Percentiles rank a stretch among this genome's conserved stretches.
Conservation (phyloP, 2,888 invertebrate genomes). For the Agrotis exclamationis region DNA sequence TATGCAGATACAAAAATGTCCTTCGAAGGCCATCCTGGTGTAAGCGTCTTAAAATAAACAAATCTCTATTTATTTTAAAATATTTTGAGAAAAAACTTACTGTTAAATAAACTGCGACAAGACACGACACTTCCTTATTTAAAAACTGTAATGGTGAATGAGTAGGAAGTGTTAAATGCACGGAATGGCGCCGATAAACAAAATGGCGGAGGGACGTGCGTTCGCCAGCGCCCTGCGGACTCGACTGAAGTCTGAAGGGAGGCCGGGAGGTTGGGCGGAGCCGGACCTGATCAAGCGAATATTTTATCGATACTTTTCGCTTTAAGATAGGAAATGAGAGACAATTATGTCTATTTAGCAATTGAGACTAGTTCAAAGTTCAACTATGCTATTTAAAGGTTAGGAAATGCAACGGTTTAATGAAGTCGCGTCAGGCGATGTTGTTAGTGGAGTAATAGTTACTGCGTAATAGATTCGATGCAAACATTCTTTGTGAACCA, state of each 20-base stretch:
- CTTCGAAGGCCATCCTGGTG: constrained; percentile 61
- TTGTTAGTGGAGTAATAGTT: neutral
- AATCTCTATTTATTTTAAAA: constrained; percentile 7
- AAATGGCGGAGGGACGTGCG: constrained; percentile 76
- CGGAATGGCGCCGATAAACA: constrained; percentile 79
- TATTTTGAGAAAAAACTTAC: constrained; percentile 42
- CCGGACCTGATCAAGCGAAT: constrained; percentile 63
- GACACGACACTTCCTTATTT: constrained; percentile 36
- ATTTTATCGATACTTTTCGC: constrained; percentile 68
- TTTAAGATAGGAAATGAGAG: constrained; percentile 68
- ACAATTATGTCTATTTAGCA: constrained; percentile 47
- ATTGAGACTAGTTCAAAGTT: constrained; percentile 22
- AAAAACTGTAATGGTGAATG: constrained; percentile 38
- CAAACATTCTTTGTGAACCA: neutral
- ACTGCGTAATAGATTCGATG: constrained; percentile 18
- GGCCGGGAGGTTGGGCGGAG: constrained; percentile 80
- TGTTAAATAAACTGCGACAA: constrained; percentile 14
- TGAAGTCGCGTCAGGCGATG: constrained; percentile 17
- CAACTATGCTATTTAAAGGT: constrained; percentile 36
- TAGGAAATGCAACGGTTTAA: constrained; percentile 19
- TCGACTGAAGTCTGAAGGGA: constrained; percentile 84
- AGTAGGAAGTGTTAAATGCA: constrained; percentile 73
- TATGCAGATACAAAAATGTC: constrained; percentile 66
- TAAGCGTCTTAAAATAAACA: constrained; percentile 49
- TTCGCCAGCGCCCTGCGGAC: constrained; percentile 76